A percentile compares a stretch with the other conserved stretches of the same genome.
Conservation (phyloP, 2,888 invertebrate genomes). For the Horisme vitalbata region DNA sequence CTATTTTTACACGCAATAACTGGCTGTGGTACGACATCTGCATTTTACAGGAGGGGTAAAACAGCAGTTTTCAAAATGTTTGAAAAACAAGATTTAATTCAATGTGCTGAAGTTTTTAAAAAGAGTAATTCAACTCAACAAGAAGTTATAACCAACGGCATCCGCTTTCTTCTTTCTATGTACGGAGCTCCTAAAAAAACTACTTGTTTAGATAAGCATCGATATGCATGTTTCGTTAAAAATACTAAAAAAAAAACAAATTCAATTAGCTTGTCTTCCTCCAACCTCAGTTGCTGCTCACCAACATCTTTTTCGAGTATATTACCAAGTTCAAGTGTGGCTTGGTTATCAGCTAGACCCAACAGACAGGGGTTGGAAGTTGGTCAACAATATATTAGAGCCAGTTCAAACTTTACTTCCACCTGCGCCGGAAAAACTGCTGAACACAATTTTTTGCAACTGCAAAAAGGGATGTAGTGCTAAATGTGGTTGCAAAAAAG, state of each 20-base stretch:
- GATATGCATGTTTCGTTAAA: no score
- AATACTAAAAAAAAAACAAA: no score
- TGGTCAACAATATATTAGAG: background rate
- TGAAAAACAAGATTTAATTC: conserved; percentile 24
- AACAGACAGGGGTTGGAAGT: background rate
- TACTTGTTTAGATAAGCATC: conserved; percentile 8
- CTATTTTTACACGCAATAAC: background rate
- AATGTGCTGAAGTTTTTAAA: background rate
- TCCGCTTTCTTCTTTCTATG: conserved; percentile 30
- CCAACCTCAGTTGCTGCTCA: no score
- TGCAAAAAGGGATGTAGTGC: no score
- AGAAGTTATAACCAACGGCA: conserved; percentile 24
- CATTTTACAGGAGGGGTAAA: conserved; percentile 29
- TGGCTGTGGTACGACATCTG: conserved; percentile 4
- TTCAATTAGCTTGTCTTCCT: no score
- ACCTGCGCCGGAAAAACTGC: no score
- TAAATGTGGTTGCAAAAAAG: no score
- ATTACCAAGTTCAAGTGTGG: no score
- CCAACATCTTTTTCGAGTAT: no score
- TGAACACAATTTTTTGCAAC: no score
- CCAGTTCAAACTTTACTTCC: background rate
- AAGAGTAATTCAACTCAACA: no score
- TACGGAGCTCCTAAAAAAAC: conserved; percentile 24
- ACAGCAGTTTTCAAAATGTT: conserved; percentile 33
- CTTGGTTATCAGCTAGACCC: no score